phyloP scores from a whole-genome alignment of 1,140 invertebrate genomes.

The Papilio glaucus region DNA sequence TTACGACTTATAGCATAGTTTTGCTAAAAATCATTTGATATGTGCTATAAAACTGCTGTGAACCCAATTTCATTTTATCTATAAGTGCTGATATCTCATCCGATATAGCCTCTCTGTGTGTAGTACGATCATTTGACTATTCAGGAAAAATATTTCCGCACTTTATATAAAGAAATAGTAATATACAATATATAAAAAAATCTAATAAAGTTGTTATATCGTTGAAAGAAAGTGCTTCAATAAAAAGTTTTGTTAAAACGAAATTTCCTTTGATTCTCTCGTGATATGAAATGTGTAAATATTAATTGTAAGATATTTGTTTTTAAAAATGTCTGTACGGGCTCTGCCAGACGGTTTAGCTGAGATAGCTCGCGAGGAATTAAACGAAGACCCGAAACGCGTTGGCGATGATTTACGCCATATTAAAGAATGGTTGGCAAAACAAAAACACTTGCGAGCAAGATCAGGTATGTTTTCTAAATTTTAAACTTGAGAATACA shows the following conservation, averaged over 20 bases:
- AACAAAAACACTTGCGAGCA: slow-evolving; percentile 84
- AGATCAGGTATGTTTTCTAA: slow-evolving; percentile 67
- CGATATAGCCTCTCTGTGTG: background rate
- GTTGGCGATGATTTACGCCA: slow-evolving; percentile 82
- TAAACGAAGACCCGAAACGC: slow-evolving; percentile 84
- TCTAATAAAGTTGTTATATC: background rate
- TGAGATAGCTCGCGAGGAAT: slow-evolving; percentile 77
- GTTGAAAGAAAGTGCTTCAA: too few relatives aligned
- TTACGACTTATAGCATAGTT: too few relatives aligned
- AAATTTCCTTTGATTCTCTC: background rate
- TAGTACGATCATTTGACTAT: background rate
- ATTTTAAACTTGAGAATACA: too few relatives aligned
- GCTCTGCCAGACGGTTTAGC: slow-evolving; percentile 67
- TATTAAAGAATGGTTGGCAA: slow-evolving; percentile 85
- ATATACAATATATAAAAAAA: background rate
- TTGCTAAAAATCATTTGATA: too few relatives aligned
- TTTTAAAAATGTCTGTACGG: slow-evolving; percentile 56
- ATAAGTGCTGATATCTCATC: slow-evolving; percentile 12
- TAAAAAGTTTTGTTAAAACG: background rate
- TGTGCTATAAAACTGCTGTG: background rate
- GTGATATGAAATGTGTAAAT: background rate
- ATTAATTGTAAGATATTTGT: background rate
- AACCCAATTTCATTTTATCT: slow-evolving; percentile 15
- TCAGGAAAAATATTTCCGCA: background rate
- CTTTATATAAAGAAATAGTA: background rate